phyloP scores from a whole-genome alignment of 2,888 invertebrate species.

The Anticlea derivata region DNA sequence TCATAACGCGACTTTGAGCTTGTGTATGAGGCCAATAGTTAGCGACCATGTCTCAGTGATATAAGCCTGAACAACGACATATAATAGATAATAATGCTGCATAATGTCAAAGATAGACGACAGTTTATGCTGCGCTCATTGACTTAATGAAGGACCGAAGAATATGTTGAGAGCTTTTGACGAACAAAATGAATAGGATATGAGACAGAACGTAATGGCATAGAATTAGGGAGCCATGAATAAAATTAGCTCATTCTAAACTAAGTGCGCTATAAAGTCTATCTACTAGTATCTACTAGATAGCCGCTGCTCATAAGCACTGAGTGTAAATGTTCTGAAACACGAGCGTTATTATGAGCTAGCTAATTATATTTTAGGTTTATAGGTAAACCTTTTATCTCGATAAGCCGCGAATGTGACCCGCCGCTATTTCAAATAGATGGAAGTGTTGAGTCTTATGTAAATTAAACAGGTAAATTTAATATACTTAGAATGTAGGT shows the following conservation, averaged over 20 bases:
- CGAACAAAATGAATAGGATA: constrained; percentile 30
- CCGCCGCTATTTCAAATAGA: constrained; percentile 5
- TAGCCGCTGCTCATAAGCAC: neutral
- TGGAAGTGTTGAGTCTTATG: neutral
- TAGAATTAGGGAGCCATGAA: constrained; percentile 36
- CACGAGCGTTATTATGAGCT: constrained; percentile 16
- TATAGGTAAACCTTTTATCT: constrained; percentile 2
- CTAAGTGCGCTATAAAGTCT: constrained; percentile 26
- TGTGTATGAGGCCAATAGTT: no score
- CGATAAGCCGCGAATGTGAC: neutral
- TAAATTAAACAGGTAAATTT: neutral
- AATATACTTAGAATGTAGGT: constrained; percentile 3
- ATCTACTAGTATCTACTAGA: constrained; percentile 14
- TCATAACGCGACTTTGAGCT: no score
- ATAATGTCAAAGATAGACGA: no score
- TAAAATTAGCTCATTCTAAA: constrained; percentile 35
- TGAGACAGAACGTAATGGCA: constrained; percentile 28
- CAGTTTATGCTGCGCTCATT: constrained; percentile 23
- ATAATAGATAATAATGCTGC: no score
- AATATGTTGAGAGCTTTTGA: constrained; percentile 32
- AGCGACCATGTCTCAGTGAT: no score
- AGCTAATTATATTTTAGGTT: constrained; percentile 16
- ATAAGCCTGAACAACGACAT: no score
- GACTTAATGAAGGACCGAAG: constrained; percentile 35
- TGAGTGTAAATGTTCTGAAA: constrained; percentile 7